Evolutionary conservation across 2,113 vertebrate species (phyloP).

Genomic region (Spizaetus ornatus): DNA sequence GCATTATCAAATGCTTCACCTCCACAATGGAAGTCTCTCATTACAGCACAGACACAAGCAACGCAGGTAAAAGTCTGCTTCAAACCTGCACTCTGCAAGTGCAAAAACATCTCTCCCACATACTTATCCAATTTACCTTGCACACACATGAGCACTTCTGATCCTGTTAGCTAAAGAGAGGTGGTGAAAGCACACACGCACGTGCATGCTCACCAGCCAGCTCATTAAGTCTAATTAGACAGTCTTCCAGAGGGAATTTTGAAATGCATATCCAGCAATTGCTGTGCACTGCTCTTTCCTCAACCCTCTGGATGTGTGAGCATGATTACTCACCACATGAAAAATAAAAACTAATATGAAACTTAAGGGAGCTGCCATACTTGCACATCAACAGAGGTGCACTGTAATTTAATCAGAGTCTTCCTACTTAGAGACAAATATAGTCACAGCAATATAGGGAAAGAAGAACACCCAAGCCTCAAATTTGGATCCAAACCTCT

Average conservation of each 20-base stretch:
- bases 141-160: neutral
- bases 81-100: neutral
- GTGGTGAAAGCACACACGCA: neutral
- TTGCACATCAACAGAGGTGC: neutral
- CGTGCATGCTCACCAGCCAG: conserved; percentile 15
- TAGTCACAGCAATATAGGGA: neutral
- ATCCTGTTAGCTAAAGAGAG: neutral
- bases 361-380: neutral
- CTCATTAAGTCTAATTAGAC: conserved; percentile 45
- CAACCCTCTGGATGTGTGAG: neutral
- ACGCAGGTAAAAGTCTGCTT: neutral
- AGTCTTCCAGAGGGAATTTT: conserved; percentile 15
- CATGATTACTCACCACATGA: conserved; percentile 2
- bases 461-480: neutral
- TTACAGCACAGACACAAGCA: neutral
- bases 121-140: neutral
- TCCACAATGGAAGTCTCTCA: neutral
- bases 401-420: neutral
- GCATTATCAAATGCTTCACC: neutral
- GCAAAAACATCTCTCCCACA: neutral
- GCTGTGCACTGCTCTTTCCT: conserved; percentile 8
- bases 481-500: neutral
- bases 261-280: conserved; percentile 25
- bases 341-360: conserved; percentile 20
- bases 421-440: neutral